phyloP scores from a whole-genome alignment of 2,888 invertebrate species.

The Epiblema foenella region DNA sequence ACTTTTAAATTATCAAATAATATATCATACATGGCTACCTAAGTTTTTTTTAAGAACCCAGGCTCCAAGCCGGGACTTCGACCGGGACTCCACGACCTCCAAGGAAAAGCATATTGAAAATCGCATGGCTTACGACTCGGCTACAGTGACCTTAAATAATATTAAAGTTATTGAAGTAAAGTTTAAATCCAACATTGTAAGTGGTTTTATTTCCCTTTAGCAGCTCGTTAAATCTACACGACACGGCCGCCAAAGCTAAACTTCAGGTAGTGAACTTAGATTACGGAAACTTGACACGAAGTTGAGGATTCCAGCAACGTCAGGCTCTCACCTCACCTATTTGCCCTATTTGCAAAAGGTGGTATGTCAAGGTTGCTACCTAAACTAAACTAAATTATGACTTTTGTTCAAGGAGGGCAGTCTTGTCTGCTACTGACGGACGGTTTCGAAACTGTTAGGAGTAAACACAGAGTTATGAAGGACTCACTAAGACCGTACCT shows the following conservation, averaged over 20 bases:
- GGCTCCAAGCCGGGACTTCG: too few species aligned
- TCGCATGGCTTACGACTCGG: too few species aligned
- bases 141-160: too few species aligned
- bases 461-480: neutral
- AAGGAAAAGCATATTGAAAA: too few species aligned
- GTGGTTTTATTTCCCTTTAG: neutral
- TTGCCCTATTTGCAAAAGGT: neutral
- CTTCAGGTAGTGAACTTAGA: conserved; percentile 2
- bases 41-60: too few species aligned
- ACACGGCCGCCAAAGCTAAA: neutral
- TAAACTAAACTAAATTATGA: neutral
- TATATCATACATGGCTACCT: too few species aligned
- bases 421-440: neutral
- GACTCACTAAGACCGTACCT: too few species aligned
- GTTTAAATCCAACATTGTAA: neutral
- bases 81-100: too few species aligned
- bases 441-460: conserved; percentile 4
- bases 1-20: too few species aligned
- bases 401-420: neutral
- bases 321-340: neutral
- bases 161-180: too few species aligned
- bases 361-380: neutral
- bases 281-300: conserved; percentile 13
- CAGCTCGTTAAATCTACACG: neutral
- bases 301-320: conserved; percentile 1